Conservation (phyloP, 2,113 vertebrate genomes). For the Gallinago undulata region DNA sequence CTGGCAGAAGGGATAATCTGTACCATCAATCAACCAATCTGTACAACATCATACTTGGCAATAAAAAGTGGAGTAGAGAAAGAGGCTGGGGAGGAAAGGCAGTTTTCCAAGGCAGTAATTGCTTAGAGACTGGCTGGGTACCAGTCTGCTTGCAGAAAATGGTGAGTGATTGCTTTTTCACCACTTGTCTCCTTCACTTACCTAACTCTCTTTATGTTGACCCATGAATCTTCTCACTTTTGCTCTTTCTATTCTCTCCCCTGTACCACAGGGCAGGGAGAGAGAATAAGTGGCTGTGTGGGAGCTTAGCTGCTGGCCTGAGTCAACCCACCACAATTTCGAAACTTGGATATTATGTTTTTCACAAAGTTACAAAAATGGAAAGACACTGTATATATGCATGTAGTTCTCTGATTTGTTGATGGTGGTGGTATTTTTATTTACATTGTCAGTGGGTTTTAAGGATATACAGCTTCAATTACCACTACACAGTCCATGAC, state of each 20-base stretch:
- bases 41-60: not conserved
- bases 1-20: not conserved
- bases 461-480: not conserved
- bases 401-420: not conserved
- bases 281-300: not conserved
- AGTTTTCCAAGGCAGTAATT: not conserved
- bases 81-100: not conserved
- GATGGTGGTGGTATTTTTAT: not conserved
- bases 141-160: not conserved
- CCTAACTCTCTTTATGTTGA: not conserved
- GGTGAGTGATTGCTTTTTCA: not conserved
- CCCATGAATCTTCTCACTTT: not conserved
- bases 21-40: not conserved
- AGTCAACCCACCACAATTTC: not conserved
- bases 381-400: not conserved
- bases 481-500: not conserved
- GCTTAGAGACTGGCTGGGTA: not conserved
- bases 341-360: not conserved
- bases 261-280: not conserved
- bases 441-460: not conserved
- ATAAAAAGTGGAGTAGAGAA: not conserved
- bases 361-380: not conserved
- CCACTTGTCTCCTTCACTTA: not conserved
- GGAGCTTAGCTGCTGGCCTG: not conserved
- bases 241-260: not conserved